Base-by-base conservation (phyloP, 1,140 invertebrate genomes). In the Epicauta chinensis region DNA sequence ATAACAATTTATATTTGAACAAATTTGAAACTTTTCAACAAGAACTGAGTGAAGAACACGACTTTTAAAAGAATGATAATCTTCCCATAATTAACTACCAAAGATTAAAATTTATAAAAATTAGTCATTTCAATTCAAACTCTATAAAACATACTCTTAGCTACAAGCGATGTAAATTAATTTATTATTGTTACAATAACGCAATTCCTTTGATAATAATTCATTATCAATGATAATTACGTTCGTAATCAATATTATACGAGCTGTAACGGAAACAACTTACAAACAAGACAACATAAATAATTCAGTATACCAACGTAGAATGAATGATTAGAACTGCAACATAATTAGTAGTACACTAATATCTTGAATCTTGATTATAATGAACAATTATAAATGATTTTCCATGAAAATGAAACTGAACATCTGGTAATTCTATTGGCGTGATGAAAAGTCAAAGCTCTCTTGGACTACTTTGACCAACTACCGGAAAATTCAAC, bases 131-230 rank as follows among this genome's bases (percentile, higher is more conserved):
- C n/a, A n/a, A n/a, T n/a, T n/a, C n/a, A n/a, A n/a, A n/a, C n/a
- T n/a, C n/a, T n/a, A n/a, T n/a, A n/a, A n/a, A n/a, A n/a, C n/a
- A n/a, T n/a, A n/a, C n/a, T n/a, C n/a, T n/a, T n/a, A n/a, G n/a
- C n/a, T n/a, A n/a, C n/a, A n/a, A n/a, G n/a, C n/a, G n/a, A n/a
- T n/a, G n/a, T n/a, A n/a, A n/a, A n/a, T n/a, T n/a, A n/a, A n/a
- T n/a, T n/a, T n/a, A n/a, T n/a, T n/a, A n/a, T n/a, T n/a, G n/a
- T n/a, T n/a, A n/a, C n/a, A n/a, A n/a, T n/a, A n/a, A n/a, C n/a
- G n/a, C n/a, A n/a, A n/a, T n/a, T n/a, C n/a, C 43, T 46, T 46
- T 46, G 43, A 46, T 35, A 46, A 46, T 46, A 35, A 3, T 35
- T 46, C 16, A 44, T 31, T 31, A n/a, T 46, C 32, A 35, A 46